Conservation (phyloP, 2,113 vertebrate species). For the Bufo bufo region DNA sequence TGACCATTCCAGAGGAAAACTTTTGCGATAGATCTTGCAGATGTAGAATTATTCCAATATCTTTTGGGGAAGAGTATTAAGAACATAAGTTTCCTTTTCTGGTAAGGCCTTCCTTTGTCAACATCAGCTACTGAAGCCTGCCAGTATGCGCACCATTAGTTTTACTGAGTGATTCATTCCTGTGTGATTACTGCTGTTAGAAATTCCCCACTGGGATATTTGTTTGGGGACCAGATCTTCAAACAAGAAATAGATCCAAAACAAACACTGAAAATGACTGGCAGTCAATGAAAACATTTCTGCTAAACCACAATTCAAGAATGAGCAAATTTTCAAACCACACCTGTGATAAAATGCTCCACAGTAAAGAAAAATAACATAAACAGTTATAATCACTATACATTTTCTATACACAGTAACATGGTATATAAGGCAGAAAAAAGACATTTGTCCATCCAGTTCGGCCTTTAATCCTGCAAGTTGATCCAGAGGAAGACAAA, state of each 20-base stretch:
- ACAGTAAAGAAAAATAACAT: not conserved
- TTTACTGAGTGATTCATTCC: constrained; percentile 17
- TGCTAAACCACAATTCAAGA: not conserved
- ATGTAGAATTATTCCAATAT: not conserved
- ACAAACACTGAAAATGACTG: constrained; percentile 25
- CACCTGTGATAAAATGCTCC: not conserved
- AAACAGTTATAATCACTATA: not conserved
- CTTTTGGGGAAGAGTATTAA: not conserved
- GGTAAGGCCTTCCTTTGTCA: not conserved
- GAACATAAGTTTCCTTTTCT: not conserved
- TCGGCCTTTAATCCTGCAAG: too few species aligned
- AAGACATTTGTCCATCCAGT: too few species aligned
- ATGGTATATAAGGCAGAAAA: too few species aligned
- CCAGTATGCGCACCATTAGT: not conserved
- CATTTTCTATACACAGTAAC: too few species aligned
- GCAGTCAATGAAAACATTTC: constrained; percentile 15
- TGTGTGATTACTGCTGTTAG: not conserved
- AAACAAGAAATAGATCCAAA: constrained; percentile 9
- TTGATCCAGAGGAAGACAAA: too few species aligned
- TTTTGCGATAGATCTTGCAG: not conserved
- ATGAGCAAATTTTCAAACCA: constrained; percentile 14
- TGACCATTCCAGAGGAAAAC: not conserved
- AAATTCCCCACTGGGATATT: constrained; percentile 26
- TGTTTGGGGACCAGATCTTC: constrained; percentile 27
- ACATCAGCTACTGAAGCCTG: not conserved